A percentile compares a stretch with the other conserved stretches of the same genome.
Evolutionary conservation across 2,113 vertebrate genomes (phyloP).

Genomic region (Myodes glareolus): DNA sequence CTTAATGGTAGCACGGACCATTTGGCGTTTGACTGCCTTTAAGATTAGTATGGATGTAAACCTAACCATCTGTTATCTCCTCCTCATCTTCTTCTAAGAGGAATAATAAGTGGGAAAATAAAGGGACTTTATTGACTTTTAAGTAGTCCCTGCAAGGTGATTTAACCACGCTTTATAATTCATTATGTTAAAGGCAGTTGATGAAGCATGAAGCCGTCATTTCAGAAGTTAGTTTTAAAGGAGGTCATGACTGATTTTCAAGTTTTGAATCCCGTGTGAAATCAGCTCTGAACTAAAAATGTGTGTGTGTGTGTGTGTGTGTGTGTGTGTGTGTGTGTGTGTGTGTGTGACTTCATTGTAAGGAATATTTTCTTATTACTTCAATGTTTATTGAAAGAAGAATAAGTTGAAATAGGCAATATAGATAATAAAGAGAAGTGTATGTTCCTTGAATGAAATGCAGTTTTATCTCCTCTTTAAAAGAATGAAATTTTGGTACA

Average conservation of each 20-base stretch:
- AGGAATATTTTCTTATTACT: background rate
- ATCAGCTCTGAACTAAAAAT: constrained; percentile 27
- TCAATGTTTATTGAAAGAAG: background rate
- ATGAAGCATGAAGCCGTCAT: constrained; percentile 65
- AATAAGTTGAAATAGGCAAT: constrained; percentile 6
- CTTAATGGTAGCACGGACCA: constrained; percentile 50
- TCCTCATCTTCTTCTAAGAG: constrained; percentile 59
- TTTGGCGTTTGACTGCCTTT: constrained; percentile 65
- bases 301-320: background rate
- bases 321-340: background rate
- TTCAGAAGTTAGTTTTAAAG: constrained; percentile 71
- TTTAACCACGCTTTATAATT: constrained; percentile 67
- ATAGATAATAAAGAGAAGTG: background rate
- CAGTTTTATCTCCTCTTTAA: background rate
- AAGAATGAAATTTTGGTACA: constrained; percentile 18
- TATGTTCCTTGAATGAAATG: background rate
- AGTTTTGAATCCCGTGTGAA: constrained; percentile 57
- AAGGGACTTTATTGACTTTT: constrained; percentile 39
- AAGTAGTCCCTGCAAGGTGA: constrained; percentile 64
- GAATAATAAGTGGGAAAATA: constrained; percentile 60
- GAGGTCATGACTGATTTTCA: constrained; percentile 58
- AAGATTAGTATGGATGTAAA: constrained; percentile 60
- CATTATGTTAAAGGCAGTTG: constrained; percentile 64
- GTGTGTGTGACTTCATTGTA: background rate
- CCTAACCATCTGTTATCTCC: constrained; percentile 65